Conservation (phyloP, 2,113 vertebrate species). For the Aphyosemion australe region DNA sequence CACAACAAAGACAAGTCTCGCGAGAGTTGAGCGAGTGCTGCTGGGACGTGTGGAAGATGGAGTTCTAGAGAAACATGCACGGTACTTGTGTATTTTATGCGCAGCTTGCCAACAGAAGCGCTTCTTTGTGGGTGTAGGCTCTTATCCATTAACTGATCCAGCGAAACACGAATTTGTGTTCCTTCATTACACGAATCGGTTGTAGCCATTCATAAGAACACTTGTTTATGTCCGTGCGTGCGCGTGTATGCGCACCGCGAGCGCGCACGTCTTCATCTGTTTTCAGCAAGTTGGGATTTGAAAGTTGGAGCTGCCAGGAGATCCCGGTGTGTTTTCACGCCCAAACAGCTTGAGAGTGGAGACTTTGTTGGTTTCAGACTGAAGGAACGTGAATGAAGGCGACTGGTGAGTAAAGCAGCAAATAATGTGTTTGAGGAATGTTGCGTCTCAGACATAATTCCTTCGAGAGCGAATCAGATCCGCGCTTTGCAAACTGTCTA, state of each 20-base stretch:
- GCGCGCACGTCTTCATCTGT: constrained; percentile 3
- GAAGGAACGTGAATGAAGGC: constrained; percentile 16
- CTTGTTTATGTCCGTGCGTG: too few relatives aligned
- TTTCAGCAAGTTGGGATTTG: constrained; percentile 15
- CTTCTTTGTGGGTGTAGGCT: not conserved
- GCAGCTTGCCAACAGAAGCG: not conserved
- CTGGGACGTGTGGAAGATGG: constrained; percentile 3
- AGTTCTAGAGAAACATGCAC: constrained; percentile 13
- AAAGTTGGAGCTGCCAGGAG: constrained; percentile 33
- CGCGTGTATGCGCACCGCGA: not conserved
- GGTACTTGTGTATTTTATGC: constrained; percentile 1
- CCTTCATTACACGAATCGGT: too few relatives aligned
- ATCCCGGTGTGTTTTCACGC: not conserved
- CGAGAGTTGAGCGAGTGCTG: constrained; percentile 27
- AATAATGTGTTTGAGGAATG: not conserved
- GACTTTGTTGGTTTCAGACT: not conserved
- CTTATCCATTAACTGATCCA: not conserved
- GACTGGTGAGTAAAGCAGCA: constrained; percentile 29
- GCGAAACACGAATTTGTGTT: too few relatives aligned
- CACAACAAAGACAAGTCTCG: constrained; percentile 28
- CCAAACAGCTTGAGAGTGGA: not conserved
- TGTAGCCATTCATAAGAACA: too few relatives aligned
- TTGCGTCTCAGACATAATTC: not conserved
- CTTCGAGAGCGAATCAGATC: not conserved
- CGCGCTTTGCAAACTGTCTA: too few relatives aligned